phyloP scores from a whole-genome alignment of 2,113 vertebrate species.

The Phaethon lepturus region DNA sequence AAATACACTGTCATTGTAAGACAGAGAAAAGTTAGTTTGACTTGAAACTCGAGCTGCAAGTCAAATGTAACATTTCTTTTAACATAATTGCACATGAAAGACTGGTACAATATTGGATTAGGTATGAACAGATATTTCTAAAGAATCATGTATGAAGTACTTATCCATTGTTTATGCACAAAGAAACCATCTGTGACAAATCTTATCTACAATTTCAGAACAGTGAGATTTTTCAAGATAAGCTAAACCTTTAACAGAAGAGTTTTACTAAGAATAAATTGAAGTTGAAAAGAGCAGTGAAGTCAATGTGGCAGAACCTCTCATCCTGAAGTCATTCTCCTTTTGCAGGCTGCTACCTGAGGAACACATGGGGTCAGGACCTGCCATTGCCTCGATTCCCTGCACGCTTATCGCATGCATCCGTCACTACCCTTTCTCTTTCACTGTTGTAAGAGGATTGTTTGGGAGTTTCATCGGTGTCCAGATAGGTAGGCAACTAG shows the following conservation, averaged over 20 bases:
- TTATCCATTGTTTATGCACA: background rate
- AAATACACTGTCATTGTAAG: background rate
- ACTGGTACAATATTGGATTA: background rate
- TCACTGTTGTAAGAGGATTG: background rate
- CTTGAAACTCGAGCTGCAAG: background rate
- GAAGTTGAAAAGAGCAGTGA: background rate
- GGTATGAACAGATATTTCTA: background rate
- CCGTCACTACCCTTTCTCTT: background rate
- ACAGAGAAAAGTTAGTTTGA: background rate
- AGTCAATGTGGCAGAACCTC: background rate
- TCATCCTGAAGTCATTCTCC: background rate
- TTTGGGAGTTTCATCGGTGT: background rate
- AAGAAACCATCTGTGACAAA: background rate
- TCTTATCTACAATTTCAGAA: background rate
- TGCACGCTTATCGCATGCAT: background rate
- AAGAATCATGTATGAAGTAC: background rate
- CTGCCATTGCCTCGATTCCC: background rate
- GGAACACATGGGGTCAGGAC: background rate
- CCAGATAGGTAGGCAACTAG: background rate
- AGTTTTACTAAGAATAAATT: background rate
- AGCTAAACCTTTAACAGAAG: background rate
- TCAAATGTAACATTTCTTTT: background rate
- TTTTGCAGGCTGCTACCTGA: background rate
- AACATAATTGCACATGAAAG: background rate
- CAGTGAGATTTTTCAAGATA: background rate